Base-by-base conservation (phyloP, 2,797 vertebrate genomes). In the Holocentrus rufus region DNA sequence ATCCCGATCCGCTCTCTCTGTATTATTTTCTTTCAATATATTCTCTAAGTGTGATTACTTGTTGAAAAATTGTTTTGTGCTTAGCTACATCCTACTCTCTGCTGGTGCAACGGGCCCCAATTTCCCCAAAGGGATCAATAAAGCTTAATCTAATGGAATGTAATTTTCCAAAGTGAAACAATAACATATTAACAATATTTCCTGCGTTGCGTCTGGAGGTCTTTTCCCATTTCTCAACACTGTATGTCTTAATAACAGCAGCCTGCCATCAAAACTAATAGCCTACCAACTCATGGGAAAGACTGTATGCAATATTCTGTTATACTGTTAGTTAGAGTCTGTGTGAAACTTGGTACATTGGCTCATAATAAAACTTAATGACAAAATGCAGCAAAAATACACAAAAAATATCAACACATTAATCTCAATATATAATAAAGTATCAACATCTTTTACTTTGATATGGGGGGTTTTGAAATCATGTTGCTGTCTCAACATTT, bases 401-500 rank as follows among this genome's bases (percentile, higher is more conserved):
- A 36, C 7, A 59, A 5, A 49, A 31, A 27, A 8, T 42, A 23
- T 31, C 3, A 31, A 31, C 30, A 31, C 30, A 31, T 31, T 31
- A 31, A 31, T 31, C 30, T 31, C 30, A 31, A 7, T 31, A 31
- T 7, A 31, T 31, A 31, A 31, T 3, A 7, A 3, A 31, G 30
- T 7, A 31, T 31, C 5, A 60, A 31, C 1, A 30, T 22, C 17
- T 15, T 22, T 20, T 31, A 23, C 22, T 27, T 68, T 34, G 14
- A 42, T 60, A 39, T 15, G 42, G 42, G 13, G 42, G 1, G 2
- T 42, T 53, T 22, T 55, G 17, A 53, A 64, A 72, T 25, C 36
- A 3, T 2, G 34, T 25, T 50, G 46, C 50, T n/a, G 13, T 36
- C 58, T 70, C 9, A 61, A 20, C 9, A 27, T 64, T 73, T 57